Conservation (phyloP, 2,888 invertebrate genomes). For the Nephrotoma appendiculata region DNA sequence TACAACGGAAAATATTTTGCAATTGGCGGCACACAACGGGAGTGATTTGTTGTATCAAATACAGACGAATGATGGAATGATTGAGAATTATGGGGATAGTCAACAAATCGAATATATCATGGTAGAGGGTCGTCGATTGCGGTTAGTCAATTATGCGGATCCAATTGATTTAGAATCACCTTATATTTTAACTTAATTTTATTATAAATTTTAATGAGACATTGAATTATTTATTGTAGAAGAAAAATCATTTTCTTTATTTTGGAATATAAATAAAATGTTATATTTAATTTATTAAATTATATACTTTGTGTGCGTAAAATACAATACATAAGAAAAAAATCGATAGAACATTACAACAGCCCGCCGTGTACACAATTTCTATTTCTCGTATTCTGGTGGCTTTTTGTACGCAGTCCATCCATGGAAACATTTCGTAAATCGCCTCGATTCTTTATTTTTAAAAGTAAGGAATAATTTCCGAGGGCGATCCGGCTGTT, state of each 20-base stretch:
- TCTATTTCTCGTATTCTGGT: slow-evolving; percentile 16
- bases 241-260: neutral
- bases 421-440: slow-evolving; percentile 97
- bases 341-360: neutral
- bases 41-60: neutral
- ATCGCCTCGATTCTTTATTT: slow-evolving; percentile 87
- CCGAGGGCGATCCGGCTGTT: slow-evolving; percentile 80
- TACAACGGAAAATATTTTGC: neutral
- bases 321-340: neutral
- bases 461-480: slow-evolving; percentile 91
- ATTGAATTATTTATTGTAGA: neutral
- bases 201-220: neutral
- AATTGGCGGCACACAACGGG: neutral
- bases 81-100: neutral
- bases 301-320: neutral
- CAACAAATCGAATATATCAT: neutral
- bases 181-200: neutral
- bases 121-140: neutral
- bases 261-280: neutral
- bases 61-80: neutral
- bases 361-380: neutral
- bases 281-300: neutral
- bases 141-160: neutral
- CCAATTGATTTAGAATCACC: slow-evolving; percentile 2
- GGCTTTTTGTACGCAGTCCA: slow-evolving; percentile 76